Evolutionary conservation across 2,797 vertebrate genomes (phyloP), one percentile per base, ranked within the genome.

Genomic region (Esox masquinongy): DNA sequence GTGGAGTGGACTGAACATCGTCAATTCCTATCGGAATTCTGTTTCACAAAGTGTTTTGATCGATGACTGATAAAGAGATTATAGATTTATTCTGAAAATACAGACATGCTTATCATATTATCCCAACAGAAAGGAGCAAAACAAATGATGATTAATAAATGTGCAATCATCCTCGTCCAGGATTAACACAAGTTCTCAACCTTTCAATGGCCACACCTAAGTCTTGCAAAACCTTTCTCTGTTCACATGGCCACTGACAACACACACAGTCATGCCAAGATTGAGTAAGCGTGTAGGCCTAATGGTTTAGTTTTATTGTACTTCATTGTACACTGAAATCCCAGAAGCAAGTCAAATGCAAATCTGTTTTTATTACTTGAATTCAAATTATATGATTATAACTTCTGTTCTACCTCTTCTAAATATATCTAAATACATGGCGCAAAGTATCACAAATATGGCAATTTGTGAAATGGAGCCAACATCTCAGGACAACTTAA

Each of bases 261-360:
- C 22, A 36, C 66, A 17, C 82, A 84, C 72, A 85, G 77, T 83
- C 82, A 78, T 86, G 82, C 77, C 74, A 78, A 74, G 80, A 86
- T 84, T 85, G 78, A 86, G 82, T 73, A 81, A 87, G 83, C 78
- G 72, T 74, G 75, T 91, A 91, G 29, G 29, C 29, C 29, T 31
- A 31, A 91, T 91, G 90, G 84, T 91, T 92, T 90, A 89, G 74
- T 77, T 67, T 84, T 72, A 87, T 78, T 74, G 70, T 77, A 78
- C 11, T 75, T 70, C 0, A 49, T 79, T 74, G 79, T 68, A 83
- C 74, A 79, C 49, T 66, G 61, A 2, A 24, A 82, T 47, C 47
- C 63, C 8, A 31, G 51, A 19, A 68, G 67, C 50, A 50, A 83
- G 51, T 81, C 75, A 78, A 47, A 36, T 68, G 39, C 29, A 0